Evolutionary conservation across 2,797 vertebrate genomes (phyloP).

Genomic region (Sparus aurata): DNA sequence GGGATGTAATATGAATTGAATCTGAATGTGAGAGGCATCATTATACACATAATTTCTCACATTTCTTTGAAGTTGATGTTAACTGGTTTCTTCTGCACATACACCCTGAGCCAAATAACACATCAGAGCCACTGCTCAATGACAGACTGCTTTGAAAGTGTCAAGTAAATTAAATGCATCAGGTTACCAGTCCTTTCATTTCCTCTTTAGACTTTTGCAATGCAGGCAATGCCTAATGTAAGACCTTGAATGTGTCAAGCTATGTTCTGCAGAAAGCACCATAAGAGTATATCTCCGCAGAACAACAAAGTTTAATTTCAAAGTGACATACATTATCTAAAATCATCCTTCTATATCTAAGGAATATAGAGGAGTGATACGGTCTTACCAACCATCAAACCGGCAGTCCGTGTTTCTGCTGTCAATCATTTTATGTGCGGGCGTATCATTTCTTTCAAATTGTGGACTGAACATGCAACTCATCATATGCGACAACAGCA

Average conservation of each 20-base stretch:
- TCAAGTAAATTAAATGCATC: too few relatives aligned
- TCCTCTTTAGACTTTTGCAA: background rate
- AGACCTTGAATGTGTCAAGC: background rate
- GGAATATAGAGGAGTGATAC: background rate
- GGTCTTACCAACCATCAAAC: background rate
- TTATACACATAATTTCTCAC: too few relatives aligned
- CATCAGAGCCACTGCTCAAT: too few relatives aligned
- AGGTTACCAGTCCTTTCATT: too few relatives aligned
- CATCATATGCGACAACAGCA: background rate
- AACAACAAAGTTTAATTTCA: background rate
- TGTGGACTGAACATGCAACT: background rate
- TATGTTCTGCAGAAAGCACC: background rate
- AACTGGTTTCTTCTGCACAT: too few relatives aligned
- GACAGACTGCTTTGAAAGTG: too few relatives aligned
- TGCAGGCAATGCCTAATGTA: constrained; percentile 4
- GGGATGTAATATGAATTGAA: too few relatives aligned
- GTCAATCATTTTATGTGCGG: constrained; percentile 1
- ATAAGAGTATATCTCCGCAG: background rate
- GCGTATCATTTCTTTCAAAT: background rate
- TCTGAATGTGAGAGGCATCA: too few relatives aligned
- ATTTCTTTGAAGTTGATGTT: too few relatives aligned
- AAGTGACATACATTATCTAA: background rate
- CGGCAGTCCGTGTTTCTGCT: background rate
- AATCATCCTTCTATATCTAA: background rate
- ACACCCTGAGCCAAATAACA: too few relatives aligned